Conservation (phyloP, 2,113 vertebrate species). For the Chrysochloris asiatica region DNA sequence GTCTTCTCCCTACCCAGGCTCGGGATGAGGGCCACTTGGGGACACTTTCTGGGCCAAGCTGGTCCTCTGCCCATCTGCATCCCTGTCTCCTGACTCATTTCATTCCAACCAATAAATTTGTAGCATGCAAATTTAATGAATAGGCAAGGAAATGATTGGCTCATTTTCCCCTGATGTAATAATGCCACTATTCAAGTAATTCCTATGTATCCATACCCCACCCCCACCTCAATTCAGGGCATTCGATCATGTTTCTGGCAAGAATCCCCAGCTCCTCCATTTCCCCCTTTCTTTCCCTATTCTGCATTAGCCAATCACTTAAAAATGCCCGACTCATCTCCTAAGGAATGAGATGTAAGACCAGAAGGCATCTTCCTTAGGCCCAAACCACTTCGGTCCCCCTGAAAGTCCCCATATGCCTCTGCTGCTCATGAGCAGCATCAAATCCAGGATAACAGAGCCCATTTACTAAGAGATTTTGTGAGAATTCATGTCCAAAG, state of each 20-base stretch:
- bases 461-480: constrained; percentile 68
- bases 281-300: constrained; percentile 33
- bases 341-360: constrained; percentile 14
- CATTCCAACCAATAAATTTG: constrained; percentile 71
- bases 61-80: constrained; percentile 70
- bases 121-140: constrained; percentile 77
- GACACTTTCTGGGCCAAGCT: constrained; percentile 60
- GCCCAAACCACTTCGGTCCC: not conserved
- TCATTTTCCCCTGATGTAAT: constrained; percentile 72
- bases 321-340: constrained; percentile 53
- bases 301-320: constrained; percentile 66
- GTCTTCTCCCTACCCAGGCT: constrained; percentile 36
- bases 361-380: constrained; percentile 35
- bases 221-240: constrained; percentile 57
- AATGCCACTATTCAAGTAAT: constrained; percentile 78
- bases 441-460: constrained; percentile 57
- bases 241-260: constrained; percentile 69
- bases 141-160: constrained; percentile 72
- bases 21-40: constrained; percentile 51
- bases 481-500: constrained; percentile 73
- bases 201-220: constrained; percentile 43
- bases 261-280: constrained; percentile 50
- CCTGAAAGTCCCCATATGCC: not conserved
- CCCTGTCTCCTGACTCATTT: constrained; percentile 72
- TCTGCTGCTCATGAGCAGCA: not conserved